A percentile compares a stretch with the other conserved stretches of the same genome.
Evolutionary conservation across 2,888 invertebrate genomes (phyloP).

Genomic region (Leucoma salicis): DNA sequence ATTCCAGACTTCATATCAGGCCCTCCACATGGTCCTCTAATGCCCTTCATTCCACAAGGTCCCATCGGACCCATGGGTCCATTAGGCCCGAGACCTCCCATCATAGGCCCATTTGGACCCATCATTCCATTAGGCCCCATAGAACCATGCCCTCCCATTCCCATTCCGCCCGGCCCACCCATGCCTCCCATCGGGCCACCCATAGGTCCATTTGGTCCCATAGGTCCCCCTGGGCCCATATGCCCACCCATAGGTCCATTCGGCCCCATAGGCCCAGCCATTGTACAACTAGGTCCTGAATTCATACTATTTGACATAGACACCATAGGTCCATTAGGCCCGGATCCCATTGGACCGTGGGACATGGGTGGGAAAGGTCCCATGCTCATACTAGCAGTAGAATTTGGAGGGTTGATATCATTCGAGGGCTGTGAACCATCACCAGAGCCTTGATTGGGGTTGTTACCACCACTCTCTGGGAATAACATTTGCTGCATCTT

Average conservation of each 20-base stretch:
- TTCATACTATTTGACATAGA: slow-evolving; percentile 73
- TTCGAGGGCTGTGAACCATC: slow-evolving; percentile 60
- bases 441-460: slow-evolving; percentile 54
- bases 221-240: slow-evolving; percentile 60
- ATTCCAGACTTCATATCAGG: slow-evolving; percentile 77
- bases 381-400: slow-evolving; percentile 67
- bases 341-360: slow-evolving; percentile 69
- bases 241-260: slow-evolving; percentile 55
- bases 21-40: slow-evolving; percentile 73
- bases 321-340: slow-evolving; percentile 73
- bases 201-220: slow-evolving; percentile 53
- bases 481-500: slow-evolving; percentile 97
- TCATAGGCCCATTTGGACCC: slow-evolving; percentile 79
- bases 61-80: slow-evolving; percentile 80
- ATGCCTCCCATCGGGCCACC: slow-evolving; percentile 66
- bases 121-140: slow-evolving; percentile 76
- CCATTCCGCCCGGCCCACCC: slow-evolving; percentile 56
- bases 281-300: slow-evolving; percentile 73
- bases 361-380: slow-evolving; percentile 68
- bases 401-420: slow-evolving; percentile 68
- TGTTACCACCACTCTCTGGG: slow-evolving; percentile 85
- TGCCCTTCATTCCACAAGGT: slow-evolving; percentile 77
- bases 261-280: slow-evolving; percentile 70
- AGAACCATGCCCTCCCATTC: slow-evolving; percentile 60
- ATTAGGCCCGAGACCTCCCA: slow-evolving; percentile 69